Conservation (phyloP, 2,113 vertebrate species). For the Ophiodon elongatus region DNA sequence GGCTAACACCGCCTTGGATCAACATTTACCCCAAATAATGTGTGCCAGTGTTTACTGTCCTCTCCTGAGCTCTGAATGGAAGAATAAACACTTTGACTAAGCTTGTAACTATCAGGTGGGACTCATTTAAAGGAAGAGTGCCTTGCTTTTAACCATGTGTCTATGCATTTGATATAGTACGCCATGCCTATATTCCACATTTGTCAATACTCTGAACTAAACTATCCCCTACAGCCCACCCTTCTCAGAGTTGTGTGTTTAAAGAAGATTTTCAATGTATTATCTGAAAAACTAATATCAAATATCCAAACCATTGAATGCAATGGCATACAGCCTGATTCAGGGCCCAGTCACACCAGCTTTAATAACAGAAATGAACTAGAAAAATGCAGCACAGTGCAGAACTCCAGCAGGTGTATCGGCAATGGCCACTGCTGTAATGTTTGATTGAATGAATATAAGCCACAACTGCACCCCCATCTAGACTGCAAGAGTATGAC, state of each 20-base stretch:
- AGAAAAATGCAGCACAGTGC: neutral
- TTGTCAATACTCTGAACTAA: neutral
- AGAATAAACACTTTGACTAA: constrained; percentile 53
- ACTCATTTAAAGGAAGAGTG: neutral
- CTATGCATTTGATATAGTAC: neutral
- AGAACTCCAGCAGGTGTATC: neutral
- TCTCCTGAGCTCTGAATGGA: constrained; percentile 48
- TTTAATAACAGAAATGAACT: neutral
- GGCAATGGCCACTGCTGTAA: neutral
- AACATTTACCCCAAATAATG: constrained; percentile 67
- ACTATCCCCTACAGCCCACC: too few relatives aligned
- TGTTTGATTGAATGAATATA: neutral
- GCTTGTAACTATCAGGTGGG: constrained; percentile 21
- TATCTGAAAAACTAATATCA: neutral
- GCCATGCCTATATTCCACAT: neutral
- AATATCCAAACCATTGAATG: neutral
- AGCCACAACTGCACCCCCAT: neutral
- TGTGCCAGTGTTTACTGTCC: constrained; percentile 69
- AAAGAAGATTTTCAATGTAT: neutral
- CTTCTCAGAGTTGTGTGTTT: neutral
- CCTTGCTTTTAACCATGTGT: neutral
- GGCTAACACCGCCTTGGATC: constrained; percentile 48
- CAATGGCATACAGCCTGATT: neutral
- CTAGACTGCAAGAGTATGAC: too few relatives aligned
- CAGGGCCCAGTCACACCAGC: neutral